Percentiles rank a stretch among this genome's conserved stretches.
Evolutionary conservation across 2,113 vertebrate genomes (phyloP).

Genomic region (Balaeniceps rex): DNA sequence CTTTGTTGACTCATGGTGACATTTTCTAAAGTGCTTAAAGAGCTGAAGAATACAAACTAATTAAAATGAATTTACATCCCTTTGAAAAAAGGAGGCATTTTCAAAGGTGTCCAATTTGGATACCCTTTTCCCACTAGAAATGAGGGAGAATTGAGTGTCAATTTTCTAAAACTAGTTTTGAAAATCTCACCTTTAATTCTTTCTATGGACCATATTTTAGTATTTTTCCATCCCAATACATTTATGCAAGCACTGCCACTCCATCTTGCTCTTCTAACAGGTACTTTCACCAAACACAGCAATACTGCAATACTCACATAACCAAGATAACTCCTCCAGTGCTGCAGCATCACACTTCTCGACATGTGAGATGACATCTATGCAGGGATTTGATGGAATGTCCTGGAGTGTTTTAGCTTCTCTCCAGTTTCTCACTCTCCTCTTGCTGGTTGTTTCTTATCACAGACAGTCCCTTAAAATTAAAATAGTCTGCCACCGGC

Average conservation of each 20-base stretch:
- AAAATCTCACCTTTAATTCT: background rate
- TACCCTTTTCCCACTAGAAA: background rate
- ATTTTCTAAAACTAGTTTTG: background rate
- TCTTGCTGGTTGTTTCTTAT: background rate
- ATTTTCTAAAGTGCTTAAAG: slow-evolving; percentile 28
- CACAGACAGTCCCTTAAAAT: background rate
- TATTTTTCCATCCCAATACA: background rate
- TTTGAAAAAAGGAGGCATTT: background rate
- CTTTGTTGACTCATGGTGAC: slow-evolving; percentile 25
- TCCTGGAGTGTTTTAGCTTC: slow-evolving; percentile 12
- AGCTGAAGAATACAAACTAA: background rate
- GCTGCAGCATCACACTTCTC: slow-evolving; percentile 27
- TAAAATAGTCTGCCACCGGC: background rate
- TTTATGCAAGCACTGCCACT: background rate
- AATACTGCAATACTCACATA: background rate
- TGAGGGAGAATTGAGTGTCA: background rate
- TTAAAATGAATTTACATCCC: background rate
- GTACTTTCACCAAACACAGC: background rate
- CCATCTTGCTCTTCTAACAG: background rate
- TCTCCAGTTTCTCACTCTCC: slow-evolving; percentile 19
- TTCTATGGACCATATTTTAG: background rate
- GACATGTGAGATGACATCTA: background rate
- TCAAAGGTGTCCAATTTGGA: background rate
- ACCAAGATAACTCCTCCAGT: background rate
- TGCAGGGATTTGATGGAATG: slow-evolving; percentile 13